Percentiles rank a stretch among this genome's conserved stretches.
Evolutionary conservation across 2,888 invertebrate species (phyloP).

Genomic region (Phaedon cochleariae): DNA sequence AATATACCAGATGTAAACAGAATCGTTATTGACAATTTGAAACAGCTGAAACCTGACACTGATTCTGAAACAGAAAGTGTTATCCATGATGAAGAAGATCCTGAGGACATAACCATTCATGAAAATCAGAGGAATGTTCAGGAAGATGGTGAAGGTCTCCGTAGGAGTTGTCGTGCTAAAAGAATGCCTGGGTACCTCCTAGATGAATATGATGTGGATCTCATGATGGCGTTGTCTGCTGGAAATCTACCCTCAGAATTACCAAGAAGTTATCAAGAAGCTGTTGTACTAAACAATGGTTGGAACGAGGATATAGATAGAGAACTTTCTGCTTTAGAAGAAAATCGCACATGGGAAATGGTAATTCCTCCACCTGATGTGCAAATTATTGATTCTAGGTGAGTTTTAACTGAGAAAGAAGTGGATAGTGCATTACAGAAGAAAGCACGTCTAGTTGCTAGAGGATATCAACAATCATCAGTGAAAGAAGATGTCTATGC

Average conservation of each 20-base stretch:
- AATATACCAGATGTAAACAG: background rate
- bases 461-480: background rate
- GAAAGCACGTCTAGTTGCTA: slow-evolving; percentile 1
- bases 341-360: slow-evolving; percentile 5
- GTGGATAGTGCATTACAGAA: background rate
- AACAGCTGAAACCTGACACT: background rate
- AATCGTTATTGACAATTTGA: background rate
- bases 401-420: slow-evolving; percentile 25
- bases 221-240: slow-evolving; percentile 7
- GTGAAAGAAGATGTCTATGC: slow-evolving; percentile 31
- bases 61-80: background rate
- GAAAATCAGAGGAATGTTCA: background rate
- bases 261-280: no score
- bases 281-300: no score
- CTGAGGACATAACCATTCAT: background rate
- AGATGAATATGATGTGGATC: background rate
- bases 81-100: background rate
- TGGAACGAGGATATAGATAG: no score
- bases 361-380: slow-evolving; percentile 10
- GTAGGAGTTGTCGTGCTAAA: no score
- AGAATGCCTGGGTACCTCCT: no score
- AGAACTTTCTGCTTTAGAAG: background rate
- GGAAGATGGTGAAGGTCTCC: no score
- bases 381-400: slow-evolving; percentile 18
- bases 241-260: no score